phyloP scores from a whole-genome alignment of 2,797 vertebrate species.

The Etheostoma perlongum region DNA sequence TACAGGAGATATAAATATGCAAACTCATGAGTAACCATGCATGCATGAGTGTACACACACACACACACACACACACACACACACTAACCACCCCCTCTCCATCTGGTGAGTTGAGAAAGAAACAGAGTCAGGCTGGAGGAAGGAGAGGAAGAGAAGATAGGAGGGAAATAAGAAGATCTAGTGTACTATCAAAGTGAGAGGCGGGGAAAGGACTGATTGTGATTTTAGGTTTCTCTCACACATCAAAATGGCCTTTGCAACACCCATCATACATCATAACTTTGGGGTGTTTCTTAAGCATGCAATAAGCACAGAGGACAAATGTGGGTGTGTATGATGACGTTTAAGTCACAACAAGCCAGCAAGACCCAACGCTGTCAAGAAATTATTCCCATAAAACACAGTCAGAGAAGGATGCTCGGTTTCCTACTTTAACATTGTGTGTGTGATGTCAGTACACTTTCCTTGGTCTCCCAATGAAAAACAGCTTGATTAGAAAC shows the following conservation, averaged over 20 bases:
- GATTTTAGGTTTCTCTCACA: slow-evolving; percentile 11
- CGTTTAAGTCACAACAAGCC: background rate
- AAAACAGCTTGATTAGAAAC: slow-evolving; percentile 25
- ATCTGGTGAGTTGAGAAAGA: slow-evolving; percentile 72
- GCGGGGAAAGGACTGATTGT: background rate
- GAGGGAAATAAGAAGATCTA: slow-evolving; percentile 10
- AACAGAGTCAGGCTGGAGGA: slow-evolving; percentile 11
- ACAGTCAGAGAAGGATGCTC: background rate
- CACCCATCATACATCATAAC: background rate
- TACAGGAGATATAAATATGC: slow-evolving; percentile 72
- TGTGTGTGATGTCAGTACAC: background rate
- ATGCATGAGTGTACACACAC: slow-evolving; percentile 54
- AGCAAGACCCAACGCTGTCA: background rate
- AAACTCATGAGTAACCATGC: slow-evolving; percentile 74
- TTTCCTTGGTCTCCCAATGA: background rate
- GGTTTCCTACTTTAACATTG: background rate
- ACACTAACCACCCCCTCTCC: slow-evolving; percentile 69
- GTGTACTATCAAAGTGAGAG: slow-evolving; percentile 29
- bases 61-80: slow-evolving; percentile 25
- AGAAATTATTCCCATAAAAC: background rate
- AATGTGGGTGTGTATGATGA: background rate
- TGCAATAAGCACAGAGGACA: background rate
- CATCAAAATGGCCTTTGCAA: background rate
- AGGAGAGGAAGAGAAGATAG: slow-evolving; percentile 14
- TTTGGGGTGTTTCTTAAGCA: slow-evolving; percentile 2